Evolutionary conservation across 2,888 invertebrate genomes (phyloP), one percentile per base, ranked within the genome.

Genomic region (Rhogogaster chlorosoma): DNA sequence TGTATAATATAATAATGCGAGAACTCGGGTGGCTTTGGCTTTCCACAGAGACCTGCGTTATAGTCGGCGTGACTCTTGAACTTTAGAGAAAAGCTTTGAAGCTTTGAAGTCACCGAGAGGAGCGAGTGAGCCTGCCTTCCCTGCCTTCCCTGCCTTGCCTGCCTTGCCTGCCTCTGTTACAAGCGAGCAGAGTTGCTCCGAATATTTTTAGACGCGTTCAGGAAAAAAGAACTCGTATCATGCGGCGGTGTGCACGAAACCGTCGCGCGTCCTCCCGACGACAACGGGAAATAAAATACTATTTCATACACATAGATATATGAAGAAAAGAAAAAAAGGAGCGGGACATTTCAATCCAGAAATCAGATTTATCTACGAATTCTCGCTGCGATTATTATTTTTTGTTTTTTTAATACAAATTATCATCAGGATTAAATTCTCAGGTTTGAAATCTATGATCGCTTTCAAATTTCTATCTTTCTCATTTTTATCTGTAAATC

Each of bases 41-140:
- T 77, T 77, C 18, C 0, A 22, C n/a, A 45, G 45, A 77, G 26
- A 77, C 45, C 10, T 61, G 29, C 49, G 45, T 49, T 22, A 38
- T 22, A 22, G 77, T 53, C 77, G 32, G 49, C 49, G 77, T 77
- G 77, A 49, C 78, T 80, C 61, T 80, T 80, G 57, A 80, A 80
- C 78, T 80, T 80, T 80, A 32, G 38, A 80, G 57, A 77, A 53
- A 29, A 77, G 77, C 26, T 77, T 53, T 29, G 77, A 38, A 61
- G 57, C 57, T 61, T 80, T 61, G 78, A 80, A 85, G 84, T 86
- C 86, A 78, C 29, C 82, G 83, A 83, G 80, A 73, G 57, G 84
- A 78, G 71, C 29, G 80, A 18, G 42, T 57, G 70, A 77, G 36
- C 26, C n/a, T n/a, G n/a, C 18, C 53, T 45, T 6, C 38, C 38